Evolutionary conservation across 2,888 invertebrate species (phyloP), one percentile per base, ranked within the genome.

Genomic region (Protodeltote pygarga): DNA sequence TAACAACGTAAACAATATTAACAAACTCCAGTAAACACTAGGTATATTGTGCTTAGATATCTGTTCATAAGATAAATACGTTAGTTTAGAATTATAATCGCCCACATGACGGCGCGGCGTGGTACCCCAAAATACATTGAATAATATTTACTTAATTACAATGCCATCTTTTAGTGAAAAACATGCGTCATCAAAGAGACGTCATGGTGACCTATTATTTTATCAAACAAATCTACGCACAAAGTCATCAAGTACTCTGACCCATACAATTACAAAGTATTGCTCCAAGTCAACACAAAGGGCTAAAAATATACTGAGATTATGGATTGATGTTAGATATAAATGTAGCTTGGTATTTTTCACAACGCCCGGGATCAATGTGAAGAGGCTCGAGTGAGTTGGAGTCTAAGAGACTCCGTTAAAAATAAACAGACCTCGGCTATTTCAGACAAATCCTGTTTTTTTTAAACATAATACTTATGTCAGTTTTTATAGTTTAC

Each of bases 141-240:
- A 58, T 34, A 58, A 58, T 62, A 58, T 62, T 62, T 62, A 58
- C 48, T 24, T 17, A 34, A 10, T 33, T 34, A 34, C 28, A 41
- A 49, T 59, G 60, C 49, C 51, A 34, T 31, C 32, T 27, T 28
- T 63, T 28, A 39, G 33, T 35, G 27, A 65, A 51, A 28, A 55
- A 49, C 60, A 51, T 31, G 55, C 65, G 65, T 60, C 65, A 59
- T 37, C 27, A 45, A 24, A 20, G 34, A 39, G 24, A 28, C 38
- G 46, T 67, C 46, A 47, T 32, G 40, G 24, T 45, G 60, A 37
- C 46, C 54, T 52, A 42, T 28, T 31, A 38, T 34, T 44, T 44
- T 34, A 51, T 59, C 23, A 33, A 32, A 17, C 28, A 62, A 33
- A 49, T 42, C 21, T 54, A 29, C 57, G 55, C 39, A 39, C 29